These are phyloP conservation scores for Glomeris maerens DNA, from an alignment of 1,140 invertebrate species.

Conservation along the genomic window DNA sequence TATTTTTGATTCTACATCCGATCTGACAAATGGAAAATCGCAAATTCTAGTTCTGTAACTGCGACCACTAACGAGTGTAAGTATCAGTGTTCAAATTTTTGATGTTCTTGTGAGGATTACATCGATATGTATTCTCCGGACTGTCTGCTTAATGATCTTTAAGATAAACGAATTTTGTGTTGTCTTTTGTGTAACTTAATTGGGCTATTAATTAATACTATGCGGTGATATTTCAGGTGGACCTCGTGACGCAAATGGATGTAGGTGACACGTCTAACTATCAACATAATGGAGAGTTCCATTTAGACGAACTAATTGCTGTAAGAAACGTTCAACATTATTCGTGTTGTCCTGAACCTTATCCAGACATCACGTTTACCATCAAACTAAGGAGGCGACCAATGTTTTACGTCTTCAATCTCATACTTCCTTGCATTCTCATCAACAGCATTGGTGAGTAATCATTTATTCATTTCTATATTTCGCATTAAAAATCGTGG, in stretches of 20 bases:
- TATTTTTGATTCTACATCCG: no score
- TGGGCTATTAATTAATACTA: background rate
- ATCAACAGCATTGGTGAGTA: conserved; percentile 65
- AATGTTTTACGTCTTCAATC: conserved; percentile 82
- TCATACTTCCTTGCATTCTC: conserved; percentile 74
- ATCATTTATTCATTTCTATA: no score
- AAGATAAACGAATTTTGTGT: background rate
- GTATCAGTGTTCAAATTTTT: no score
- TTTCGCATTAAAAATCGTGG: no score
- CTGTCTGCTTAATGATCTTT: background rate
- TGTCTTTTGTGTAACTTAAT: conserved; percentile 17
- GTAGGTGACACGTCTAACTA: conserved; percentile 60
- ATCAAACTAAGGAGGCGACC: conserved; percentile 59
- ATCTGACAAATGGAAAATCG: no score
- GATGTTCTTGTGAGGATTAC: background rate
- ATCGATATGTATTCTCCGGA: background rate
- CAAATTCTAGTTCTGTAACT: no score
- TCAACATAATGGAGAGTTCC: conserved; percentile 63
- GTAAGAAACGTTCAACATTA: conserved; percentile 53
- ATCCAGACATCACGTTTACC: conserved; percentile 49
- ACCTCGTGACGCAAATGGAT: conserved; percentile 51
- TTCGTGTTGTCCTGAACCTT: conserved; percentile 50
- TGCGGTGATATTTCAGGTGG: conserved; percentile 47
- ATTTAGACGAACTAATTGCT: conserved; percentile 55
- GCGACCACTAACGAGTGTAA: no score